Conservation (phyloP, 2,888 invertebrate genomes). For the Ormyrus pomaceus region DNA sequence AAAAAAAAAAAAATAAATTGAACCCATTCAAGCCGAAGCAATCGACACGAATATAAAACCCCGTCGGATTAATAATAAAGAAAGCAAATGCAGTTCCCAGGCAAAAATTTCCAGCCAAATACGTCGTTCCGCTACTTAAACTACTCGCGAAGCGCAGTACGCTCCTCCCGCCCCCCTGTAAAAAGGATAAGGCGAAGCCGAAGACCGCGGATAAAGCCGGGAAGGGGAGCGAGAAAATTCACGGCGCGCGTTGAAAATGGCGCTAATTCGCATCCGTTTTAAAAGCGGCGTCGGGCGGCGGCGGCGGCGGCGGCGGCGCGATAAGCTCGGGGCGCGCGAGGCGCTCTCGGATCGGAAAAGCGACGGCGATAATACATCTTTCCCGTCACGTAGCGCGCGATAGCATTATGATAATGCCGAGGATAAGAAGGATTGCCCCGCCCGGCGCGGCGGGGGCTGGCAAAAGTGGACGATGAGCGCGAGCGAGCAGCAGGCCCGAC, state of each 20-base stretch:
- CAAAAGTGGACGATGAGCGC: slow-evolving; percentile 68
- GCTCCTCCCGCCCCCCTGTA: too few species aligned
- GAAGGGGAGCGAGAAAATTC: neutral
- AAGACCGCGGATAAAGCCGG: neutral
- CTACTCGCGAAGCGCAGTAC: too few species aligned
- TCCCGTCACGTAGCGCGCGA: slow-evolving; percentile 72
- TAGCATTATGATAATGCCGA: slow-evolving; percentile 72
- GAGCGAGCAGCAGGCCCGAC: slow-evolving; percentile 60
- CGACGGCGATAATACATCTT: slow-evolving; percentile 69
- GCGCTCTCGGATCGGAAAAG: neutral
- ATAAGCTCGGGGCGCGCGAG: neutral
- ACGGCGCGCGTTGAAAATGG: slow-evolving; percentile 30
- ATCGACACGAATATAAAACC: too few species aligned
- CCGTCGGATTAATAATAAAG: too few species aligned
- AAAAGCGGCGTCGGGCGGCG: slow-evolving; percentile 56
- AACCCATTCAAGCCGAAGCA: too few species aligned
- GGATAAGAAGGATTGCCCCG: slow-evolving; percentile 69
- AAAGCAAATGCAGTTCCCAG: too few species aligned
- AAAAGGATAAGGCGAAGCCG: neutral
- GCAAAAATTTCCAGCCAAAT: too few species aligned
- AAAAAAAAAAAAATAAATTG: too few species aligned
- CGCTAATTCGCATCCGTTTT: slow-evolving; percentile 55
- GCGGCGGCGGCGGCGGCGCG: neutral
- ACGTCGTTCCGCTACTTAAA: too few species aligned
- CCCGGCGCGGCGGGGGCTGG: slow-evolving; percentile 37